phyloP scores from a whole-genome alignment of 2,797 vertebrate genomes.

The Pseudochirops cupreus region DNA sequence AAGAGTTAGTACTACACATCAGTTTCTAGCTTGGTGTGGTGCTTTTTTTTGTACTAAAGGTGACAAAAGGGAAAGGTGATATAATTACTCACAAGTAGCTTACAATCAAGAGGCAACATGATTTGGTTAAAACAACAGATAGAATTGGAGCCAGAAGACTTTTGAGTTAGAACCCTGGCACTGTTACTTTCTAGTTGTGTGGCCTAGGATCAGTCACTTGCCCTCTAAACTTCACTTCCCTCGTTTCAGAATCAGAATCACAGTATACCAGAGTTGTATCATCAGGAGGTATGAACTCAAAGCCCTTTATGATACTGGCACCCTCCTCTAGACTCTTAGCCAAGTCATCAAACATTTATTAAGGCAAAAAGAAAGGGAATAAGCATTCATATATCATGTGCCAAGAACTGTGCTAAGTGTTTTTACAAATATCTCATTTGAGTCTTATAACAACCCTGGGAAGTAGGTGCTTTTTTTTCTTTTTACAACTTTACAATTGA shows the following conservation, averaged over 20 bases:
- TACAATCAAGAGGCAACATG: background rate
- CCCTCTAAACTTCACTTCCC: background rate
- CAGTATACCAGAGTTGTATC: background rate
- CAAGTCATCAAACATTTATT: background rate
- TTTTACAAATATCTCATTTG: background rate
- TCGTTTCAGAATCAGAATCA: background rate
- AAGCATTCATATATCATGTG: background rate
- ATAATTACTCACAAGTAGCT: background rate
- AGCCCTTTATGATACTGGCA: background rate
- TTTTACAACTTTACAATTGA: background rate
- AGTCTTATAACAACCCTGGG: background rate
- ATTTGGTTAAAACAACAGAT: background rate
- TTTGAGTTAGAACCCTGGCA: background rate
- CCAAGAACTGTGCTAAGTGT: background rate
- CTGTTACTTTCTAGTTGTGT: background rate
- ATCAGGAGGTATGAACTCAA: background rate
- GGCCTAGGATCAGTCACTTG: background rate
- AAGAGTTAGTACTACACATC: background rate
- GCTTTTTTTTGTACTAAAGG: background rate
- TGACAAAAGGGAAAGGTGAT: background rate
- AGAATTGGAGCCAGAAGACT: background rate
- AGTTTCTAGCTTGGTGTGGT: background rate
- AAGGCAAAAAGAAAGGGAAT: background rate
- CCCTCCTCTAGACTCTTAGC: background rate
- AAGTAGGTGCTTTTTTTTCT: background rate